Evolutionary conservation across 2,888 invertebrate species (phyloP).

Genomic region (Chymomyza amoena): DNA sequence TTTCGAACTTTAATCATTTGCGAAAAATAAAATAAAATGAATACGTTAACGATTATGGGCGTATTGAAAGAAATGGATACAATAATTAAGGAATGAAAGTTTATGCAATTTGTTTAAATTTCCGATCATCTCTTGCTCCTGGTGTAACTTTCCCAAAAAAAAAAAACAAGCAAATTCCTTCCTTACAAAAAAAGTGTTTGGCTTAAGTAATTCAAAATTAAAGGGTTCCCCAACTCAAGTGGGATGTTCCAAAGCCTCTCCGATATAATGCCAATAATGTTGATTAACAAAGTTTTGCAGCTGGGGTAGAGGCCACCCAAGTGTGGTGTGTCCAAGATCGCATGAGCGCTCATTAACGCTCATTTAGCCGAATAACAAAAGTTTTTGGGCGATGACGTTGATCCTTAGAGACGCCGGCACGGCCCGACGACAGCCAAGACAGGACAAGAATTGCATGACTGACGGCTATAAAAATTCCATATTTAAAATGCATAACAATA

Average conservation of each 20-base stretch:
- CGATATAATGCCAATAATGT: background rate
- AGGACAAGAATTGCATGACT: constrained; percentile 45
- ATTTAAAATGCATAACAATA: constrained; percentile 71
- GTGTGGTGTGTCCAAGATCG: background rate
- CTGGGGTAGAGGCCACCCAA: background rate
- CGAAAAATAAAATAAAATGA: no score
- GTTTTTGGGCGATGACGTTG: background rate
- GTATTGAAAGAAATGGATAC: background rate
- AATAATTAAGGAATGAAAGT: background rate
- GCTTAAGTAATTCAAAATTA: background rate
- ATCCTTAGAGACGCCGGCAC: background rate
- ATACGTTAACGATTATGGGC: background rate
- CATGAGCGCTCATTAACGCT: background rate
- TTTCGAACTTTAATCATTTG: no score
- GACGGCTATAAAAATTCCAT: constrained; percentile 60
- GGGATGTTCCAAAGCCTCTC: background rate
- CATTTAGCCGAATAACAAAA: background rate
- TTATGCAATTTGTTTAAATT: background rate
- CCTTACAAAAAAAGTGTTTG: background rate
- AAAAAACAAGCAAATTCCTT: no score
- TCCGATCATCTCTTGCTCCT: no score
- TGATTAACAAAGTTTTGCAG: background rate
- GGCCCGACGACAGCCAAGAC: background rate
- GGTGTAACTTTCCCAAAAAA: no score
- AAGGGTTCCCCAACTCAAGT: background rate